Evolutionary conservation across 2,113 vertebrate species (phyloP).

Genomic region (Podarcis cretensis): DNA sequence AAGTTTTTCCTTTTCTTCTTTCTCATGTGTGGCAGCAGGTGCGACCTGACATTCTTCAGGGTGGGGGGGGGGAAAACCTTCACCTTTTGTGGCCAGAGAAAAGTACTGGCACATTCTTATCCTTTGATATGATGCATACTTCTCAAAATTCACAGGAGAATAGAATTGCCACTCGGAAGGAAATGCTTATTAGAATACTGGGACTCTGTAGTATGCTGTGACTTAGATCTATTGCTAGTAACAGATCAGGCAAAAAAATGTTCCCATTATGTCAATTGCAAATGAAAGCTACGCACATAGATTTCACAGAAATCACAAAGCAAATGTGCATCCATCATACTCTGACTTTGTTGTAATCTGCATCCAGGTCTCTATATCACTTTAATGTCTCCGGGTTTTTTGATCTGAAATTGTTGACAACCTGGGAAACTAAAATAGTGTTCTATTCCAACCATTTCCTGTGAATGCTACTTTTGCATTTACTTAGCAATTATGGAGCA

Average conservation of each 20-base stretch:
- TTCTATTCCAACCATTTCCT: conserved; percentile 1
- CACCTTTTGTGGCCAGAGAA: conserved; percentile 73
- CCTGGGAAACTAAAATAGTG: not conserved
- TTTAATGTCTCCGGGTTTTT: not conserved
- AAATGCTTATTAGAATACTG: conserved; percentile 76
- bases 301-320: conserved; percentile 57
- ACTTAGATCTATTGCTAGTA: conserved; percentile 66
- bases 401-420: not conserved
- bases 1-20: conserved; percentile 73
- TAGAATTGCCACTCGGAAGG: conserved; percentile 75
- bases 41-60: conserved; percentile 76
- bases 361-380: conserved; percentile 58
- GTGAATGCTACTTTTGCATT: not conserved
- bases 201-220: conserved; percentile 71
- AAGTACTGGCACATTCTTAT: conserved; percentile 76
- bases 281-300: conserved; percentile 63
- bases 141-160: conserved; percentile 79
- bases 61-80: conserved; percentile 59
- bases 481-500: not conserved
- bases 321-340: conserved; percentile 54
- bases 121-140: conserved; percentile 79
- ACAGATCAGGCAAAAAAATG: conserved; percentile 60
- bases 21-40: conserved; percentile 64
- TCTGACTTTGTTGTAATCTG: conserved; percentile 60
- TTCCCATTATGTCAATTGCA: conserved; percentile 68